Conservation (phyloP, 2,797 vertebrate genomes). For the Siniperca obscura region DNA sequence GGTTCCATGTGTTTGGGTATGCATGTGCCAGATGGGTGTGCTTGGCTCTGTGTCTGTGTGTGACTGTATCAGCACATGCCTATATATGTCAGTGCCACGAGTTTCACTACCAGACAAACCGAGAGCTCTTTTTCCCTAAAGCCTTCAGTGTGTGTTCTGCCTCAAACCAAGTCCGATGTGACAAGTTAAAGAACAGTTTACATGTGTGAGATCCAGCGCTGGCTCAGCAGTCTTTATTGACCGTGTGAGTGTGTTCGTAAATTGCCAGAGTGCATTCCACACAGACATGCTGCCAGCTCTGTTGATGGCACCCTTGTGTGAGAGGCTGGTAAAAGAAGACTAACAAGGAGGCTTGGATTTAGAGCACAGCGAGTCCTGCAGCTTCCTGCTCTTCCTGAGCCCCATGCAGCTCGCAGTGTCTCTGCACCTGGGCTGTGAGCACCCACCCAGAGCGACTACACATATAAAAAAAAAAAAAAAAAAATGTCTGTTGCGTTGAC, state of each 20-base stretch:
- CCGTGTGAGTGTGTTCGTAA: conserved; percentile 71
- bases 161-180: conserved; percentile 67
- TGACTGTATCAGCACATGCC: conserved; percentile 28
- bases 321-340: conserved; percentile 63
- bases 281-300: conserved; percentile 73
- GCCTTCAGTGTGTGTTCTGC: conserved; percentile 33
- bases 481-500: conserved; percentile 18
- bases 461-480: conserved; percentile 4
- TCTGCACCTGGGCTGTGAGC: conserved; percentile 34
- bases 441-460: conserved; percentile 33
- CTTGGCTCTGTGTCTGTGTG: conserved; percentile 6
- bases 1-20: conserved; percentile 37
- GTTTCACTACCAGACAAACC: conserved; percentile 11
- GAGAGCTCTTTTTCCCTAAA: conserved; percentile 4
- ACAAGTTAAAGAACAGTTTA: conserved; percentile 69
- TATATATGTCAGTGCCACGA: conserved; percentile 36
- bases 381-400: conserved; percentile 29
- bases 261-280: conserved; percentile 78
- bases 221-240: conserved; percentile 67
- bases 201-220: conserved; percentile 53
- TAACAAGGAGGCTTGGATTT: conserved; percentile 43
- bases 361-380: conserved; percentile 14
- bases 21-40: neutral
- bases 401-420: neutral
- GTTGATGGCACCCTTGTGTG: conserved; percentile 73